Evolutionary conservation across 2,113 vertebrate genomes (phyloP).

Genomic region (Gallinago media): DNA sequence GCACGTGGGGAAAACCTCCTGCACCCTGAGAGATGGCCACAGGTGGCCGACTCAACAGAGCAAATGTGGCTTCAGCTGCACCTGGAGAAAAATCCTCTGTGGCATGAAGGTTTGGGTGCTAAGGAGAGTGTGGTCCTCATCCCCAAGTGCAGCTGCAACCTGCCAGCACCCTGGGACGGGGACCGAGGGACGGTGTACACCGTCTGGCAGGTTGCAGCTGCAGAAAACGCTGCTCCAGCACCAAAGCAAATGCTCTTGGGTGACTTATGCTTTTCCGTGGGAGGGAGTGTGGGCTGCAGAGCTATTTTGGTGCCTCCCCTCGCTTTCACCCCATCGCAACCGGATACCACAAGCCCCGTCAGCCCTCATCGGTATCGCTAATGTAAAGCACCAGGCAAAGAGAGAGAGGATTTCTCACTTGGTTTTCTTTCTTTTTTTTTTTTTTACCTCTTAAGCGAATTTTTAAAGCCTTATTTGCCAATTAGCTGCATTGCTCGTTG

Average conservation of each 20-base stretch:
- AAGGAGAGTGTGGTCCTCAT: fast-evolving
- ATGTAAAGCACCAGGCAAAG: background rate
- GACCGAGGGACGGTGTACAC: background rate
- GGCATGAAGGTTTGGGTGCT: background rate
- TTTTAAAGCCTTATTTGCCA: background rate
- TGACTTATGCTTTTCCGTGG: conserved; percentile 6
- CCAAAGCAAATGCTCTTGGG: background rate
- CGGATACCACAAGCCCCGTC: conserved; percentile 3
- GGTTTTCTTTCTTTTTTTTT: background rate
- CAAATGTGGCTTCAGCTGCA: background rate
- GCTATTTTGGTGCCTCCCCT: conserved; percentile 53
- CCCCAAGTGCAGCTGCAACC: background rate
- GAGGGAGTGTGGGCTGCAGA: background rate
- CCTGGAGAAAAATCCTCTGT: background rate
- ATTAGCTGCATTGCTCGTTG: background rate
- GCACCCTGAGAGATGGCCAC: background rate
- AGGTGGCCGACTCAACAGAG: background rate
- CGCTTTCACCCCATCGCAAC: conserved; percentile 36
- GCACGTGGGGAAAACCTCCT: no score
- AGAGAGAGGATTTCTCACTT: background rate
- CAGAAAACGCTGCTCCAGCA: background rate
- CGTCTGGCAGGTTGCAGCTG: background rate
- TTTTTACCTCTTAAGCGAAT: background rate
- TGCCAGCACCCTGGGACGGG: background rate
- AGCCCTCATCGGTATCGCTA: background rate